These are phyloP conservation scores for Myotis yumanensis DNA, from an alignment of 2,113 vertebrate species.

Conservation along the genomic window DNA sequence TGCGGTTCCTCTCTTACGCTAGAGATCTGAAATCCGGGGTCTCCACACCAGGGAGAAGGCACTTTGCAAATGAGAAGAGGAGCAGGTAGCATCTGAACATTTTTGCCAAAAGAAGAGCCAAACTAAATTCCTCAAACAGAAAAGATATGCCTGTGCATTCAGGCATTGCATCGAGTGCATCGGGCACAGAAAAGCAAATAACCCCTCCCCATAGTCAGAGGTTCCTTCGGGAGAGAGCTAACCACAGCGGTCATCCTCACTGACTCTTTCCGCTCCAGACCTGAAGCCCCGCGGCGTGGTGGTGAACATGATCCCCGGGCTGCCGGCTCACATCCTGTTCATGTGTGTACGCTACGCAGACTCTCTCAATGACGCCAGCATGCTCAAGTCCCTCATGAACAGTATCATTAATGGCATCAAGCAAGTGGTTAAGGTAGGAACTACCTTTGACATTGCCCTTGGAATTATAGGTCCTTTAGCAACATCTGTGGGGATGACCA, in stretches of 20 bases:
- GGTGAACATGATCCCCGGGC: slow-evolving; percentile 93
- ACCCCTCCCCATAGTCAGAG: background rate
- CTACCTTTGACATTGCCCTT: background rate
- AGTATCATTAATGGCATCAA: slow-evolving; percentile 90
- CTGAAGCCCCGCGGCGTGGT: slow-evolving; percentile 95
- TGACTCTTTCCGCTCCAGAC: slow-evolving; percentile 82
- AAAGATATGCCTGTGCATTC: background rate
- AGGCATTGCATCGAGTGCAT: background rate
- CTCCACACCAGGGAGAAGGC: background rate
- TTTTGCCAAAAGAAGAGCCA: background rate
- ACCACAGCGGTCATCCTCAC: background rate
- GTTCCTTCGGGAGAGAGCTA: background rate
- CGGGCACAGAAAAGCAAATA: background rate
- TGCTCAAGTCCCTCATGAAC: slow-evolving; percentile 94
- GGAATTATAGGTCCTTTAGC: background rate
- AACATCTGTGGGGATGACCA: background rate
- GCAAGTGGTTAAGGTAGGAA: slow-evolving; percentile 89
- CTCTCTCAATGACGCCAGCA: slow-evolving; percentile 90
- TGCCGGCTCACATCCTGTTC: slow-evolving; percentile 94
- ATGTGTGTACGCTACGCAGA: slow-evolving; percentile 96
- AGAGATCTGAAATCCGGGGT: background rate
- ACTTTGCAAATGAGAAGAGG: background rate
- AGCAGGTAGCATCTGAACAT: background rate
- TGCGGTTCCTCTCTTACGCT: background rate
- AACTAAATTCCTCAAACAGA: background rate